Evolutionary conservation across 2,888 invertebrate genomes (phyloP), one percentile per base, ranked within the genome.

Genomic region (Trichopria drosophilae): DNA sequence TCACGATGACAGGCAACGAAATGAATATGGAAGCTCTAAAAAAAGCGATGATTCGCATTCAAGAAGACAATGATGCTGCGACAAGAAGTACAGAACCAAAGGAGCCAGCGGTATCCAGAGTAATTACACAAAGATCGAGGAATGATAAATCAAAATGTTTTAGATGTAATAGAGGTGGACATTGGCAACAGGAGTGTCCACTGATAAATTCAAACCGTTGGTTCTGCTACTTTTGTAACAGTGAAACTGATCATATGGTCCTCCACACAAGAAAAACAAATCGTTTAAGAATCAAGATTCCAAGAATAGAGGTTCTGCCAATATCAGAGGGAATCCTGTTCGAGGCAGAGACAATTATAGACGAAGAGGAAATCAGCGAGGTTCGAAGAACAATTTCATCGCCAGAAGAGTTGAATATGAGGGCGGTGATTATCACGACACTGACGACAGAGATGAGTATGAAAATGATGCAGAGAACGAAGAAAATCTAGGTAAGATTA

Each of bases 1-100:
- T 56, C 7, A 39, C 46, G 28, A 53, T 51, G 7, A 56, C 53
- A 3, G 53, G 53, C 6, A 53, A 49, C 19, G 49, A 53, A 12
- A 58, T 58, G 55, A 28, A 40, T 24, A 45, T 58, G 46, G 41
- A 42, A 15, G 45, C 55, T 4, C 39, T 48, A 50, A 52, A 42
- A 40, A 55, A 36, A 31, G 37, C 44, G 52, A 52, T n/a, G n/a
- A n/a, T n/a, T n/a, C n/a, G n/a, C n/a, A n/a, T n/a, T n/a, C n/a
- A n/a, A n/a, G n/a, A n/a, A 26, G 55, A 55, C 32, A 48, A 55
- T 16, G 51, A 45, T 41, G 42, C 45, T 10, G 34, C 32, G 34
- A 4, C 26, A 3, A 32, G 20, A 32, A 44, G 18, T 34, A 18
- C 20, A 35, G 43, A 52, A 22, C 23, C n/a, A 22, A 32, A 45